phyloP scores from a whole-genome alignment of 1,140 invertebrate species.

The Pseudomyrmex concolor region DNA sequence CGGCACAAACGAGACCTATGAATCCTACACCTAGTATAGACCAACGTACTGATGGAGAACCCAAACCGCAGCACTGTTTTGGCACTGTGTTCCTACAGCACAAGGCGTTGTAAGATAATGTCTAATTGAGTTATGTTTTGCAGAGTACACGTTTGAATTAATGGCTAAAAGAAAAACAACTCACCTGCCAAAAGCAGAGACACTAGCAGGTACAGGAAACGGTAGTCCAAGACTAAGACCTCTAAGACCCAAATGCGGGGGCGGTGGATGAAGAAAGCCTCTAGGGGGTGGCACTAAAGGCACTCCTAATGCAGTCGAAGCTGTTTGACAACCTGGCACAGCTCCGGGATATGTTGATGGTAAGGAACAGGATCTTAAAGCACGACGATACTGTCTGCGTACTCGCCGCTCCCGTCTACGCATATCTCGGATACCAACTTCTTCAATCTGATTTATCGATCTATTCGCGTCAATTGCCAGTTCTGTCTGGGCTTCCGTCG shows the following conservation, averaged over 20 bases:
- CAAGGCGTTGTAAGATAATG: slow-evolving; percentile 75
- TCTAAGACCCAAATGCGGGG: slow-evolving; percentile 82
- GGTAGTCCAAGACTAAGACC: slow-evolving; percentile 83
- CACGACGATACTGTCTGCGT: slow-evolving; percentile 77
- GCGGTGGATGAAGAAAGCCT: slow-evolving; percentile 82
- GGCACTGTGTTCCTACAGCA: slow-evolving; percentile 82
- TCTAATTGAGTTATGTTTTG: no score
- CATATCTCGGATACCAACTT: slow-evolving; percentile 74
- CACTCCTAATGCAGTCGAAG: slow-evolving; percentile 69
- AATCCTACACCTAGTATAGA: slow-evolving; percentile 84
- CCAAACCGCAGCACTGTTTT: slow-evolving; percentile 84
- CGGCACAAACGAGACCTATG: slow-evolving; percentile 83
- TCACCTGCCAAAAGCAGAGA: slow-evolving; percentile 84
- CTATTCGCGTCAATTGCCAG: slow-evolving; percentile 60
- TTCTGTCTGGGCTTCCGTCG: slow-evolving; percentile 83
- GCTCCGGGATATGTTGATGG: slow-evolving; percentile 79
- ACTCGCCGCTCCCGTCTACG: slow-evolving; percentile 81
- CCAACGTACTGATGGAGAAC: slow-evolving; percentile 84
- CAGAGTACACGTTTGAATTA: background rate
- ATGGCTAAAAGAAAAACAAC: slow-evolving; percentile 11
- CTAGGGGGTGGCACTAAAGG: slow-evolving; percentile 76
- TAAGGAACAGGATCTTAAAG: slow-evolving; percentile 76
- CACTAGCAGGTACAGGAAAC: slow-evolving; percentile 83
- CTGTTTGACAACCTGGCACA: slow-evolving; percentile 54
- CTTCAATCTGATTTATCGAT: slow-evolving; percentile 39